Percentiles rank a stretch among this genome's conserved stretches.
Conservation (phyloP, 1,140 invertebrate species). For the Diprion similis region DNA sequence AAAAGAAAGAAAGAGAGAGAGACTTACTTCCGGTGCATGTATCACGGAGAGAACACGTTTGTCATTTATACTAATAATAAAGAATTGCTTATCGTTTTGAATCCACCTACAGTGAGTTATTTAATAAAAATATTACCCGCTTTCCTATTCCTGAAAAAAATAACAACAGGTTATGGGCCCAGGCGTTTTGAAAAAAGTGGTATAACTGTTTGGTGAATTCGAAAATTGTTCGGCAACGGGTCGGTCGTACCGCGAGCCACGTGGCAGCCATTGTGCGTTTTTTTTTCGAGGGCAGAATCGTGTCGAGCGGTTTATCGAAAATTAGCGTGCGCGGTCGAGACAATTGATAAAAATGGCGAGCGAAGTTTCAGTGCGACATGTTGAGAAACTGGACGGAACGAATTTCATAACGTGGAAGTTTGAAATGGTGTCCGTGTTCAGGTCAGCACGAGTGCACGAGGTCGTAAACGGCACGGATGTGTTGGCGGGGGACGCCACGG, state of each 20-base stretch:
- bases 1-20: too few species aligned
- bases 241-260: conserved; percentile 11
- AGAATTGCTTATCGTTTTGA: too few species aligned
- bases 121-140: too few species aligned
- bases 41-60: too few species aligned
- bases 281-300: not conserved
- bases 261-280: conserved; percentile 13
- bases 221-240: not conserved
- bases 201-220: not conserved
- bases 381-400: conserved; percentile 19
- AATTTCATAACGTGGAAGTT: conserved; percentile 29
- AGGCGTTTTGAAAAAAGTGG: conserved; percentile 16
- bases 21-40: too few species aligned
- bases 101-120: too few species aligned
- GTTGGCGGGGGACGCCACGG: not conserved
- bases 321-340: conserved; percentile 12
- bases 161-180: conserved; percentile 26
- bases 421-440: conserved; percentile 12
- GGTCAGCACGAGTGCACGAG: conserved; percentile 6
- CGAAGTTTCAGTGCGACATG: conserved; percentile 14
- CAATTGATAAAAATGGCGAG: conserved; percentile 15
- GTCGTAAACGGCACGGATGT: conserved; percentile 12
- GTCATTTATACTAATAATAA: too few species aligned
- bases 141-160: too few species aligned
- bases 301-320: not conserved